Conservation (phyloP, 2,113 vertebrate genomes). For the Coregonus clupeaformis region DNA sequence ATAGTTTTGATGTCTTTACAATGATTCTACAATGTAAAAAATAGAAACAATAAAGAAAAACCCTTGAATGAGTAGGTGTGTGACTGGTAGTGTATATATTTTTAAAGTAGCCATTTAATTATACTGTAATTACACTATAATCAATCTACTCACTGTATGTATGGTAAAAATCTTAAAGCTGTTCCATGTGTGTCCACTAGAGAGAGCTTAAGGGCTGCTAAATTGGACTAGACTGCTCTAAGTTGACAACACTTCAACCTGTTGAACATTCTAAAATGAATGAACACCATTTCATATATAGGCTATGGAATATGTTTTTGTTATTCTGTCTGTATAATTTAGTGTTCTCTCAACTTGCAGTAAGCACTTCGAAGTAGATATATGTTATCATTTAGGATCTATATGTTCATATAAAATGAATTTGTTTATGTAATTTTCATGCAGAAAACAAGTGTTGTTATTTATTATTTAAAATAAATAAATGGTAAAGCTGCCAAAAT, state of each 20-base stretch:
- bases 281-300: background rate
- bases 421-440: background rate
- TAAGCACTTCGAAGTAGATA: background rate
- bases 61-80: too few species aligned
- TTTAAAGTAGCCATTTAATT: too few species aligned
- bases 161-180: background rate
- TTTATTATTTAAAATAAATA: too few species aligned
- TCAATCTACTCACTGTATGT: too few species aligned
- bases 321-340: background rate
- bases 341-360: background rate
- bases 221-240: background rate
- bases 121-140: too few species aligned
- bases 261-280: background rate
- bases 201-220: constrained; percentile 39
- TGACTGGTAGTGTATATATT: too few species aligned
- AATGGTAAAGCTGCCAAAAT: background rate
- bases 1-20: too few species aligned
- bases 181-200: constrained; percentile 31
- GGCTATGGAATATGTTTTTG: too few species aligned
- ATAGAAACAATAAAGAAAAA: too few species aligned
- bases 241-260: background rate
- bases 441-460: background rate
- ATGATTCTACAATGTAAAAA: too few species aligned
- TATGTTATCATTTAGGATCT: background rate
- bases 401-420: background rate